These are phyloP conservation scores for Xanthia togata DNA, from an alignment of 2,888 invertebrate species.

Conservation along the genomic window DNA sequence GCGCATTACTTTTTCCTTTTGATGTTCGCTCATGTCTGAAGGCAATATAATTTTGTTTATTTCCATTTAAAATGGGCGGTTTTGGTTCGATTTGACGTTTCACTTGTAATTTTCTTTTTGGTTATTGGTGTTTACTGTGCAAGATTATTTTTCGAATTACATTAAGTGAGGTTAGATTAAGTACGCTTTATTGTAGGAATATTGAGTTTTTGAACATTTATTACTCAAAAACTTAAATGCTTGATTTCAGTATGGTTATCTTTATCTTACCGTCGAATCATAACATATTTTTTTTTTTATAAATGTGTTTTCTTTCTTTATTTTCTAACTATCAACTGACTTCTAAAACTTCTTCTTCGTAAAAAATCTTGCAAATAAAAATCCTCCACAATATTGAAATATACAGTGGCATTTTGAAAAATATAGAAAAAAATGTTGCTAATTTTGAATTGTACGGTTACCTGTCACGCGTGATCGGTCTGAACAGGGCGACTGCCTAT, in stretches of 20 bases:
- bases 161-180: no score
- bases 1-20: slow-evolving; percentile 88
- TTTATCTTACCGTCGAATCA: not conserved
- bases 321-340: not conserved
- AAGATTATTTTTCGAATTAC: slow-evolving; percentile 12
- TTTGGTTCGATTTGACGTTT: slow-evolving; percentile 68
- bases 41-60: slow-evolving; percentile 85
- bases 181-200: not conserved
- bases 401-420: slow-evolving; percentile 21
- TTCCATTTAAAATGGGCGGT: slow-evolving; percentile 74
- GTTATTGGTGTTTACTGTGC: slow-evolving; percentile 44
- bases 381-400: slow-evolving; percentile 2
- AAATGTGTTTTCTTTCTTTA: no score
- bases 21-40: slow-evolving; percentile 85
- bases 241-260: not conserved
- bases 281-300: not conserved
- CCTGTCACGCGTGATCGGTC: slow-evolving; percentile 37
- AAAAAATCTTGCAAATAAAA: not conserved
- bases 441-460: slow-evolving; percentile 40
- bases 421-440: slow-evolving; percentile 9
- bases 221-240: not conserved
- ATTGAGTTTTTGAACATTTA: not conserved
- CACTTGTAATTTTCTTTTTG: slow-evolving; percentile 55
- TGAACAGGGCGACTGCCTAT: slow-evolving; percentile 39
- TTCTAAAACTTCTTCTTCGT: no score